Evolutionary conservation across 1,140 invertebrate genomes (phyloP), one percentile per base, ranked within the genome.

Genomic region (Ruditapes philippinarum): DNA sequence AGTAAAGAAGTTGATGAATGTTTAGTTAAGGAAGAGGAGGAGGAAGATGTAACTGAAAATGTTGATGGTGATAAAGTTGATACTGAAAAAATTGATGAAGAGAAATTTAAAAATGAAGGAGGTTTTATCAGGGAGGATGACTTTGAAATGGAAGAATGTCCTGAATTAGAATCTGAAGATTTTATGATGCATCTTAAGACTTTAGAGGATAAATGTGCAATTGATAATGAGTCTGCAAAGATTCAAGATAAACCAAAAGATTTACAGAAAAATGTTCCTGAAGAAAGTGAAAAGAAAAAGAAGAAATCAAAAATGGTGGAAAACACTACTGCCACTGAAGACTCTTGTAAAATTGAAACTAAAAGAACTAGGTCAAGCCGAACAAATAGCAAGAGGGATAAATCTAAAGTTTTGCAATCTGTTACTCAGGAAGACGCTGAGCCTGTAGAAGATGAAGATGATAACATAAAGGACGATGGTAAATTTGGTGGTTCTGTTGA

Each of bases 51-150:
- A 74, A 9, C 12, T 2, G 42, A 49, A 11, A 40, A 17, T 22
- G 3, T 2, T 25, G 11, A 2, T 28, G 36, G 14, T 25, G 31
- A 74, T 31, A 7, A 40, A 22, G 14, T 40, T 28, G 38, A 28
- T 31, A 49, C 45, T 28, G 25, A 31, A 11, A 12, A 76, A 49
- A n/a, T 49, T 45, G 11, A 5, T 7, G 36, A 25, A 49, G 42
- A 51, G 9, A 19, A 45, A 19, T 76, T 33, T 51, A 9, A 40
- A 68, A 57, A 68, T 68, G 80, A 82, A 82, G 80, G 80, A 1
- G 80, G 80, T 14, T 82, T 82, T 68, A 82, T 82, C 17, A 82
- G 22, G 28, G 80, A 82, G 19, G 57, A 81, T 3, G 60, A 62
- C 22, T 31, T 11, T 62, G 51, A 62, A 22, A 51, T 9, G 25